Evolutionary conservation across 2,797 vertebrate species (phyloP).

Genomic region (Chrosomus eos): DNA sequence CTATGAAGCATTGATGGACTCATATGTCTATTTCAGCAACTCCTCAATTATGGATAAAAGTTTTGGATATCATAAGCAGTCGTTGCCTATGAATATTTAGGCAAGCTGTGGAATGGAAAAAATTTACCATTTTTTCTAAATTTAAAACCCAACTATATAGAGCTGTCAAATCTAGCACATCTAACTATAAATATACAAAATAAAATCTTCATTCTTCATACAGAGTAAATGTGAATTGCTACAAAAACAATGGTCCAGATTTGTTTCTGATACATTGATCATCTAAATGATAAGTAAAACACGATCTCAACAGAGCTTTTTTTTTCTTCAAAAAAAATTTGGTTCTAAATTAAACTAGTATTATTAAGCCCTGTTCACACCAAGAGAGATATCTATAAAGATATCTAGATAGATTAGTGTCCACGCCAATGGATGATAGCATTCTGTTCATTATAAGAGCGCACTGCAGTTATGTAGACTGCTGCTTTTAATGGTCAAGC

Average conservation of each 20-base stretch:
- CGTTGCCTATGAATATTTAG: conserved; percentile 10
- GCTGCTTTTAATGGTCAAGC: background rate
- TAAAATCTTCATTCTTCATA: background rate
- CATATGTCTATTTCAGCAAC: background rate
- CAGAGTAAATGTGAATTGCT: background rate
- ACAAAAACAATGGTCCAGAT: background rate
- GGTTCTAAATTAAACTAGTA: background rate
- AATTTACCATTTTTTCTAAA: no score
- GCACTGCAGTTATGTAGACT: background rate
- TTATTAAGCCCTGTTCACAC: background rate
- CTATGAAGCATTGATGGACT: conserved; percentile 3
- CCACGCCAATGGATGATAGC: background rate
- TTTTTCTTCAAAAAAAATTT: background rate
- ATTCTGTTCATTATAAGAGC: background rate
- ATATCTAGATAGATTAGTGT: background rate
- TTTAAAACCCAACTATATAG: background rate
- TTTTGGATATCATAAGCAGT: background rate
- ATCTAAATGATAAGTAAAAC: background rate
- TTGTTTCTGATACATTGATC: background rate
- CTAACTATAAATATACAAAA: background rate
- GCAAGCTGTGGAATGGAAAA: no score
- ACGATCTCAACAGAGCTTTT: background rate
- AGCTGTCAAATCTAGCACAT: background rate
- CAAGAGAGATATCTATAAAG: background rate
- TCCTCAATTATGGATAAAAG: conserved; percentile 11